These are phyloP conservation scores for Larimichthys crocea DNA, from an alignment of 2,113 vertebrate genomes.

Conservation along the genomic window DNA sequence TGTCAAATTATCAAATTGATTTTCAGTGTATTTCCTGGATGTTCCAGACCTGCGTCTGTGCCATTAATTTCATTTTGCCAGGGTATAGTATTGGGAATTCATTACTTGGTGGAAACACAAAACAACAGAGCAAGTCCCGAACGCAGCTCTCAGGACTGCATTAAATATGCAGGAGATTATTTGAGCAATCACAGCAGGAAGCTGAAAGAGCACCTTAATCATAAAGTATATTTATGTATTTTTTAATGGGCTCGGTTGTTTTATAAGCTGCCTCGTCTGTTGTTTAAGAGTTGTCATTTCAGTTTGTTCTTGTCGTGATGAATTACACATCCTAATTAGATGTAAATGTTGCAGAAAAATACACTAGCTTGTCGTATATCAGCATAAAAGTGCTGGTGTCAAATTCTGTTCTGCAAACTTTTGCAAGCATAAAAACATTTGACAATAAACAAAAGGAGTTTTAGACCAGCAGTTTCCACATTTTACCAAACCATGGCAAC, in stretches of 20 bases:
- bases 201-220: conserved; percentile 22
- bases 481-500: background rate
- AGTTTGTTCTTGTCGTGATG: conserved; percentile 13
- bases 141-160: conserved; percentile 18
- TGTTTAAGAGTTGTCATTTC: conserved; percentile 29
- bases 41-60: conserved; percentile 1
- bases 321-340: conserved; percentile 8
- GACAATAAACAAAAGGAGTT: background rate
- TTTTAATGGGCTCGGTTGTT: conserved; percentile 29
- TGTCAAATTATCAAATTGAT: conserved; percentile 14
- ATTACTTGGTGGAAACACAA: conserved; percentile 39
- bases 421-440: background rate
- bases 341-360: conserved; percentile 10
- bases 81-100: conserved; percentile 20
- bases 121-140: conserved; percentile 28
- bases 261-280: conserved; percentile 31
- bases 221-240: conserved; percentile 44
- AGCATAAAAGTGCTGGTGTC: background rate
- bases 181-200: conserved; percentile 29
- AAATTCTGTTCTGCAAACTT: background rate
- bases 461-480: background rate
- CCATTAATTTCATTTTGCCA: conserved; percentile 29
- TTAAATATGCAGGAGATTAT: conserved; percentile 53
- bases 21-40: conserved; percentile 9
- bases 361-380: background rate